Conservation (phyloP, 2,113 vertebrate genomes). For the Pedionomus torquatus region DNA sequence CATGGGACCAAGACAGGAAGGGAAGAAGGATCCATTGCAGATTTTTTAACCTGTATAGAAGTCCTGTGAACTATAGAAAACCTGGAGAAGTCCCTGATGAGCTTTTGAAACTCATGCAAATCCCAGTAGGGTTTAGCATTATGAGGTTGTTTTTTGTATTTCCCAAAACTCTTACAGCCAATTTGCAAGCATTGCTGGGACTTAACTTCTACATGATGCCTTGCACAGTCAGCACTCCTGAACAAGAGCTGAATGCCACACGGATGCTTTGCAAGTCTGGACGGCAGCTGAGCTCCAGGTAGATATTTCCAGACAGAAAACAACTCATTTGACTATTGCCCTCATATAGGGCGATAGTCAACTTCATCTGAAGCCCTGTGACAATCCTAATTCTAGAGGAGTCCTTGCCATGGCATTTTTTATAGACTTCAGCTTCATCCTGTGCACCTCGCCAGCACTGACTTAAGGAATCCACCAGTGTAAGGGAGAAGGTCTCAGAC, state of each 20-base stretch:
- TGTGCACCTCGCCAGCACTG: neutral
- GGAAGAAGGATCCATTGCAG: neutral
- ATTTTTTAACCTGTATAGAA: neutral
- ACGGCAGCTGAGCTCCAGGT: neutral
- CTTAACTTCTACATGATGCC: neutral
- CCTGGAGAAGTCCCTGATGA: neutral
- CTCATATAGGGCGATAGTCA: neutral
- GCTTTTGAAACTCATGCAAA: neutral
- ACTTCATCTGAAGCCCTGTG: neutral
- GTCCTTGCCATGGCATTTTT: neutral
- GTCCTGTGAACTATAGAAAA: neutral
- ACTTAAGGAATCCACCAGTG: neutral
- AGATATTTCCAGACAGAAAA: neutral
- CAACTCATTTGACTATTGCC: too few species aligned
- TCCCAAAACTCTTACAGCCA: neutral
- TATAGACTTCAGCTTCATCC: neutral
- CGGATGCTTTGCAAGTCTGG: fast-evolving
- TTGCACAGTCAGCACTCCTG: neutral
- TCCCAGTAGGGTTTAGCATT: neutral
- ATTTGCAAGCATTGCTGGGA: neutral
- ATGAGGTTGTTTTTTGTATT: neutral
- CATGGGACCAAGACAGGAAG: neutral
- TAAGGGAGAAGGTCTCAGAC: neutral
- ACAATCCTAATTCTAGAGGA: neutral
- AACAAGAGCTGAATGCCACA: neutral